Evolutionary conservation across 2,797 vertebrate species (phyloP).

Genomic region (Thripadectes ignobilis): DNA sequence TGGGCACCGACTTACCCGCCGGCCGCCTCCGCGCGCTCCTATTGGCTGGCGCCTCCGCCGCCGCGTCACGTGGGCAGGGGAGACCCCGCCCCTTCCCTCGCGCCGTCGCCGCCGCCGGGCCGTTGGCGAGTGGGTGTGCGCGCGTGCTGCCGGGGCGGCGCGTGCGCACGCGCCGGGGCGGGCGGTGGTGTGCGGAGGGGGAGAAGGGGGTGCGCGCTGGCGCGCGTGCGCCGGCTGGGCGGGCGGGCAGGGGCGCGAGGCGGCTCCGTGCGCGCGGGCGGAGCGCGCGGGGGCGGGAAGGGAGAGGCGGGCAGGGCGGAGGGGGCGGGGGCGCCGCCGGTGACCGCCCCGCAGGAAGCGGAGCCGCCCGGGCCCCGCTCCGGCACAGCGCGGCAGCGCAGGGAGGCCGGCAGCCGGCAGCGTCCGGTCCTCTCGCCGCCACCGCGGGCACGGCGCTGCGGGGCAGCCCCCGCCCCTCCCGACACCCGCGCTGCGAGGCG

Average conservation of each 20-base stretch:
- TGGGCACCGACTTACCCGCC: slow-evolving; percentile 39
- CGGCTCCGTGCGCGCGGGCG: slow-evolving; percentile 8
- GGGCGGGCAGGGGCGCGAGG: not conserved
- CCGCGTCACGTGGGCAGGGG: not conserved
- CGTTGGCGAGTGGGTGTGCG: accelerated
- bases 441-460: not conserved
- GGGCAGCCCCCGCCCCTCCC: not conserved
- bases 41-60: not conserved
- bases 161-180: not conserved
- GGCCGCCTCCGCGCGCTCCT: not conserved
- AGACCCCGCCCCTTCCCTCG: not conserved
- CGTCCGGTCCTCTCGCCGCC: not conserved
- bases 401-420: not conserved
- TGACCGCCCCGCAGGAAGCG: slow-evolving; percentile 50
- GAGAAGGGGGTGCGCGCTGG: not conserved
- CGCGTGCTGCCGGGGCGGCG: not conserved
- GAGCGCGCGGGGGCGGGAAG: not conserved
- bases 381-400: not conserved
- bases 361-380: not conserved
- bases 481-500: not conserved
- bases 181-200: no score
- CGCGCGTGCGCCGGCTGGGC: slow-evolving; percentile 8
- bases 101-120: accelerated
- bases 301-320: not conserved
- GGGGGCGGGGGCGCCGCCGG: not conserved